Evolutionary conservation across 2,797 vertebrate species (phyloP).

Genomic region (Anolis apletophallus): DNA sequence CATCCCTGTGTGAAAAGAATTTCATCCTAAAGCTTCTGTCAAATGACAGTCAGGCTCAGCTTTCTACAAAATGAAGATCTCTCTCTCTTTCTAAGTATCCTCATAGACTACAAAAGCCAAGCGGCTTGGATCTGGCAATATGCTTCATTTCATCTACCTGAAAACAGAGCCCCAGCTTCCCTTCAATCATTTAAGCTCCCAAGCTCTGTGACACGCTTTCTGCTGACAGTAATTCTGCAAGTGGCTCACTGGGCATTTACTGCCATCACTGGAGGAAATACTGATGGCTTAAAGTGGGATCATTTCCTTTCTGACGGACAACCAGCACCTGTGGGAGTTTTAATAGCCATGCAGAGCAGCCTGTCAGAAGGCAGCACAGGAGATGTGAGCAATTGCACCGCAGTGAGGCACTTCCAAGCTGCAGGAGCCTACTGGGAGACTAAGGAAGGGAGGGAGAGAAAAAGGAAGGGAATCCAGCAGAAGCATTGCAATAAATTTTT

Average conservation of each 20-base stretch:
- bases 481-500: not conserved
- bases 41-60: constrained; percentile 26
- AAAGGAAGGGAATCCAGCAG: not conserved
- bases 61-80: not conserved
- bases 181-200: constrained; percentile 73
- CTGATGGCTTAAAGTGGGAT: constrained; percentile 75
- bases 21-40: not conserved
- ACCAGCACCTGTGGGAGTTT: constrained; percentile 66
- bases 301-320: constrained; percentile 75
- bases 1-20: constrained; percentile 14
- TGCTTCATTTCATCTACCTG: constrained; percentile 68
- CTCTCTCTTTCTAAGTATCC: not conserved
- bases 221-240: constrained; percentile 69
- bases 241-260: constrained; percentile 57
- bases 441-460: not conserved
- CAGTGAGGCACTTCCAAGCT: not conserved
- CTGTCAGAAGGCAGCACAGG: constrained; percentile 33
- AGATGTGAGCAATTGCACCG: constrained; percentile 21
- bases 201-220: constrained; percentile 71
- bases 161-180: constrained; percentile 64
- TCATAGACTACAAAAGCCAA: constrained; percentile 36
- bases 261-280: constrained; percentile 70
- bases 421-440: not conserved
- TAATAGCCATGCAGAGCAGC: constrained; percentile 47
- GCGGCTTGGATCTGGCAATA: constrained; percentile 28